Conservation (phyloP, 1,140 invertebrate genomes). For the Drosophila yakuba region DNA sequence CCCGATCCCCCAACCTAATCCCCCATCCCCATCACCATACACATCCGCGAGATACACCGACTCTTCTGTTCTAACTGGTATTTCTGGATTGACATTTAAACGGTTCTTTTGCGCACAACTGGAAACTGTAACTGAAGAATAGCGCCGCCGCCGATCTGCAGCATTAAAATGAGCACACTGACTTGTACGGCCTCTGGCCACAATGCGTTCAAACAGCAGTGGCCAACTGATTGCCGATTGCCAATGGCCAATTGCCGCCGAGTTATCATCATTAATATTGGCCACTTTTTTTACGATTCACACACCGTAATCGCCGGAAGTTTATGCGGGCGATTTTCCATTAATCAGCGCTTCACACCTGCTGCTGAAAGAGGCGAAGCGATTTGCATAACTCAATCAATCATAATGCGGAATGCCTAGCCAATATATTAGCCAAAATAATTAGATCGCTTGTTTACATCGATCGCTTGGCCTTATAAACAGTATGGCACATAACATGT, state of each 20-base stretch:
- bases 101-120: constrained; percentile 82
- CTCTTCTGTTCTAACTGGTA: constrained; percentile 80
- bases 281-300: constrained; percentile 35
- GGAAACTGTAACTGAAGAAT: constrained; percentile 68
- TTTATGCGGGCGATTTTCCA: constrained; percentile 23
- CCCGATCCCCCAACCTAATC: background rate
- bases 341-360: background rate
- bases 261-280: constrained; percentile 61
- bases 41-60: constrained; percentile 56
- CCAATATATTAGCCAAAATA: background rate
- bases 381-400: background rate
- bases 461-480: no score
- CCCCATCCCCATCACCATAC: background rate
- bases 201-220: constrained; percentile 34
- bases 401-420: background rate
- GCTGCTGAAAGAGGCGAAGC: background rate
- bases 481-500: no score
- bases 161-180: constrained; percentile 80
- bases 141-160: constrained; percentile 50
- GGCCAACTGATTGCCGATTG: constrained; percentile 43
- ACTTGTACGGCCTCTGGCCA: constrained; percentile 69
- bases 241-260: constrained; percentile 39
- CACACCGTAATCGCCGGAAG: constrained; percentile 31
- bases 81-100: constrained; percentile 84
- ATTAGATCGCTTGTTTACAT: background rate